Evolutionary conservation across 2,797 vertebrate genomes (phyloP), one percentile per base, ranked within the genome.

Genomic region (Protosalanx chinensis): DNA sequence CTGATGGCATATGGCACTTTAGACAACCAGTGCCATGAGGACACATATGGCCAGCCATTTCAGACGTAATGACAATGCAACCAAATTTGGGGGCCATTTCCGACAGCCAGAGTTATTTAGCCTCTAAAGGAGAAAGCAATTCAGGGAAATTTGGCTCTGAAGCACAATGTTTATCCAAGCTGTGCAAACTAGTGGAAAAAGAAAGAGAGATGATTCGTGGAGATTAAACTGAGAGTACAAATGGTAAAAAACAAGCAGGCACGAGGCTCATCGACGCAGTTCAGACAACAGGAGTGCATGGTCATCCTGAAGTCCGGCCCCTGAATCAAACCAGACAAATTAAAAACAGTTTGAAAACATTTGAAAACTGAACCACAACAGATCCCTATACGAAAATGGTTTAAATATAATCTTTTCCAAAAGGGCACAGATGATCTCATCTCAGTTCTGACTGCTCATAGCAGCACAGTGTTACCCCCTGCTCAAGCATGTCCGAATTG

Each of bases 51-150:
- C 80, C 72, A 53, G 78, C 81, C 1, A 84, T 84, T 89, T 82
- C 80, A 86, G 83, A 88, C 85, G 87, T 90, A 89, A 92, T 86
- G 86, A 89, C 87, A 88, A 85, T 87, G 86, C 83, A 87, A 88
- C 82, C 84, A 85, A 85, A 88, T 89, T 83, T 83, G 84, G 88
- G 89, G 89, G 87, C 91, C 80, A 85, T 85, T 88, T 83, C 75
- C 70, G 77, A 83, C 73, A 79, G 70, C 61, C 72, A 69, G 71
- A 70, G 82, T 82, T 80, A 65, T 85, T 84, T 46, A 84, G 80
- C 74, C 78, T 85, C 79, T 82, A 86, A 82, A 82, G 84, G 80
- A 79, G 81, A 89, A 85, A 86, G 68, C 12, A 71, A 80, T 78
- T 86, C 76, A 75, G 74, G 75, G 76, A 80, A 82, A 86, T 88